phyloP scores from a whole-genome alignment of 2,797 vertebrate genomes.

The Lepilemur septentrionalis region DNA sequence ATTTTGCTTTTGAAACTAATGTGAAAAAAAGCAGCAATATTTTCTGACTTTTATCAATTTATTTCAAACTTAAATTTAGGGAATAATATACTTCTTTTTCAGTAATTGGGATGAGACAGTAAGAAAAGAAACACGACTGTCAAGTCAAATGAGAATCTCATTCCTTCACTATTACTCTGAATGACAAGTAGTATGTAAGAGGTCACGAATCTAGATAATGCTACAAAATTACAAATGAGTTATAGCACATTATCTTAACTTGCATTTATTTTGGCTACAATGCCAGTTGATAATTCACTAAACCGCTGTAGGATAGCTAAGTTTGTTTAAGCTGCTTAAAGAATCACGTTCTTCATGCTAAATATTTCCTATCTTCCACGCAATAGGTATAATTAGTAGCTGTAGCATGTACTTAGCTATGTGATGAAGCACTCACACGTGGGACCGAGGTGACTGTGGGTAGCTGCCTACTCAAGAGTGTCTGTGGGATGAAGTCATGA shows the following conservation, averaged over 20 bases:
- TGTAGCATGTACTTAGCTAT: conserved; percentile 59
- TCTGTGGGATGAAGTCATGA: conserved; percentile 57
- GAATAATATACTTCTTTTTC: background rate
- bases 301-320: conserved; percentile 57
- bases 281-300: conserved; percentile 77
- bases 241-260: conserved; percentile 41
- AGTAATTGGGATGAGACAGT: background rate
- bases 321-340: conserved; percentile 72
- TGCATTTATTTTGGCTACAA: conserved; percentile 73
- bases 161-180: conserved; percentile 41
- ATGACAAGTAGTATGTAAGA: background rate
- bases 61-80: conserved; percentile 22
- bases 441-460: conserved; percentile 62
- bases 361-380: conserved; percentile 32
- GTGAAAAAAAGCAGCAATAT: background rate
- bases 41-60: conserved; percentile 6
- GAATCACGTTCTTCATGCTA: conserved; percentile 72
- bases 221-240: conserved; percentile 30
- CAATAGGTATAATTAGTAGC: conserved; percentile 74
- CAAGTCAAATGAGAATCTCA: conserved; percentile 29
- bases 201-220: conserved; percentile 51
- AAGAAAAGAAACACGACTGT: background rate
- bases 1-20: conserved; percentile 43
- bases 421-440: conserved; percentile 51
- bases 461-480: conserved; percentile 64